Base-by-base conservation (phyloP, 1,140 invertebrate genomes). In the Diachasma alloeum region DNA sequence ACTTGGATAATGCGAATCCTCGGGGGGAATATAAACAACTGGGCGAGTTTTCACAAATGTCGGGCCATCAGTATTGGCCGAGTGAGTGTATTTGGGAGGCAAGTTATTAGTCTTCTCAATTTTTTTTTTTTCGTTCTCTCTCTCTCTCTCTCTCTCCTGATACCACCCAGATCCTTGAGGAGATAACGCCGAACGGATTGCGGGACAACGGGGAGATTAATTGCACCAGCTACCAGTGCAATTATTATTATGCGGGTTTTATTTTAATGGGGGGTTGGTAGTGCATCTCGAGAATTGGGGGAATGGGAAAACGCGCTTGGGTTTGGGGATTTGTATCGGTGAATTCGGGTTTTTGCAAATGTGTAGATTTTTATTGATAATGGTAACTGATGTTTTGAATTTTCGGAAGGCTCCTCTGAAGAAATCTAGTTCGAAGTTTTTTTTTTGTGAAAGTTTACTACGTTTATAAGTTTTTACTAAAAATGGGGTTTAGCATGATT, bases 241-340 rank as follows among this genome's bases (percentile, higher is more conserved):
- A 75, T 75, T 56, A 75, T 75, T 75, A 75, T 69, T 69, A 36
- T 56, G n/a, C 46, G n/a, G 0, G 15, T 15, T 53, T 53, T 53
- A n/a, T 53, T 53, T 53, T 53, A 13, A 2, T 37, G 39, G 39
- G 9, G 10, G 13, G 39, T 4, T 1, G 39, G 9, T 42, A 6
- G 31, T 31, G 31, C 6, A 6, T 4, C 4, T 11, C 39, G 39
- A 9, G 39, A 42, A 42, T 42, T 42, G 9, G 9, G 39, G 9
- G 39, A 9, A 13, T 4, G 39, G 13, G 4, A 6, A 11, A 42
- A 6, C 10, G 4, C 9, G 31, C 31, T 31, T 31, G 31, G 6
- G 31, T 31, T 31, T 31, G 2, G 6, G 31, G 6, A 31, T 31
- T 31, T 31, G 2, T 31, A 31, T 6, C 6, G 2, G 31, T 6